Evolutionary conservation across 2,888 invertebrate genomes (phyloP).

Genomic region (Oxytorus armatus): DNA sequence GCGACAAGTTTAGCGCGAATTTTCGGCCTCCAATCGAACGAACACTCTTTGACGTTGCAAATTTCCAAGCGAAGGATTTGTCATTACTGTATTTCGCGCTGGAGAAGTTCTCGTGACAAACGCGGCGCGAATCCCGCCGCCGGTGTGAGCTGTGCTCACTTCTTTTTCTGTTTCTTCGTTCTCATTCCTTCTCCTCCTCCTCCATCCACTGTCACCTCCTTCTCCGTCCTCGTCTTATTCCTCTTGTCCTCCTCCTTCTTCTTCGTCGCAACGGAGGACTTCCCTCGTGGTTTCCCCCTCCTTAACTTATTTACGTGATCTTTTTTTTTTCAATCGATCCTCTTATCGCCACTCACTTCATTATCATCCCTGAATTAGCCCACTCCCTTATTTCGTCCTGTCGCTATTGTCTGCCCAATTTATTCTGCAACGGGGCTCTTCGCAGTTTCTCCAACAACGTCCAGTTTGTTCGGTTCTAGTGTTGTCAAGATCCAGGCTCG

Average conservation of each 20-base stretch:
- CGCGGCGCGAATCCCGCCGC: conserved; percentile 56
- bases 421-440: not conserved
- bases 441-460: not conserved
- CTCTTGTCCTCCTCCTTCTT: conserved; percentile 25
- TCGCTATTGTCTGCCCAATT: not conserved
- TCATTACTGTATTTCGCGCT: not conserved
- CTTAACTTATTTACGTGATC: not conserved
- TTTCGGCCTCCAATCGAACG: not conserved
- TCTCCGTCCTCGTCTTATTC: conserved; percentile 64
- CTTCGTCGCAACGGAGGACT: not conserved
- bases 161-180: conserved; percentile 67
- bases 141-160: conserved; percentile 46
- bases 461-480: not conserved
- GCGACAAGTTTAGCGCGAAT: not conserved
- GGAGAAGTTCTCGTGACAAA: conserved; percentile 32
- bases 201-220: conserved; percentile 53
- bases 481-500: not conserved
- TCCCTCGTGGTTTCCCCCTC: not conserved
- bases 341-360: conserved; percentile 72
- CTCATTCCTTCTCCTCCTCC: conserved; percentile 28
- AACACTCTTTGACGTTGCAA: not conserved
- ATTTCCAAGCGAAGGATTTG: not conserved
- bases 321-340: conserved; percentile 4
- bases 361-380: conserved; percentile 70
- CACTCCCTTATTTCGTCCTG: not conserved